Base-by-base conservation (phyloP, 2,113 vertebrate species). In the Cavia porcellus region DNA sequence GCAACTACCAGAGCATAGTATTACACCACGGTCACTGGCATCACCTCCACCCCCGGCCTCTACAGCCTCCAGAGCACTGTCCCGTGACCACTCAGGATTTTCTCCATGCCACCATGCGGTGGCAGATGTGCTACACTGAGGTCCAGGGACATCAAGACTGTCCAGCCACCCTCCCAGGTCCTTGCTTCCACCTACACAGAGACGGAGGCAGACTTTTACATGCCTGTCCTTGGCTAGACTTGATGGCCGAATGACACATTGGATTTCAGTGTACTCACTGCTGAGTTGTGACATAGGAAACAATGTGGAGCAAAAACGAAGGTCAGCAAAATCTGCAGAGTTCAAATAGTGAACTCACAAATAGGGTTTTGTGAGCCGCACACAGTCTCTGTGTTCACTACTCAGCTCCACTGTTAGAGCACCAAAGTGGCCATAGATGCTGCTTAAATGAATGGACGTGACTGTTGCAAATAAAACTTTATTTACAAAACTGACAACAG, bases 181-280 rank as follows among this genome's bases (percentile, higher is more conserved):
- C 25, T 1, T 0, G 30, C 20, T 72, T 35, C 79, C 25, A 3
- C 15, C 17, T 15, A 28, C 25, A 15, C 12, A 7, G 42, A 17
- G 11, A 9, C 15, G 50, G 17, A 93, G 8, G 55, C 14, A 0
- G 22, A 70, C 35, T 15, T 15, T 12, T 12, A 0, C 0, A 13
- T 0, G 0, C 28, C 72, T 14, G 25, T 0, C 83, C 5, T 0
- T 5, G 38, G 6, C 11, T 1, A 15, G 52, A 24, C 10, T 7
- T 10, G 5, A 14, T 3, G 38, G 59, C 2, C 3, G 6, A 5
- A 64, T 1, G 42, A 14, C 15, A 62, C 45, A 38, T 7, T 24
- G 15, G 89, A 0, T n/a, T 12, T 1, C 5, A 2, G 47, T 30
- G 77, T 45, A 28, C 28, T 66, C 81, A 50, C 38, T 22, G 7